Evolutionary conservation across 2,888 invertebrate genomes (phyloP).

Genomic region (Microctonus hyperodae): DNA sequence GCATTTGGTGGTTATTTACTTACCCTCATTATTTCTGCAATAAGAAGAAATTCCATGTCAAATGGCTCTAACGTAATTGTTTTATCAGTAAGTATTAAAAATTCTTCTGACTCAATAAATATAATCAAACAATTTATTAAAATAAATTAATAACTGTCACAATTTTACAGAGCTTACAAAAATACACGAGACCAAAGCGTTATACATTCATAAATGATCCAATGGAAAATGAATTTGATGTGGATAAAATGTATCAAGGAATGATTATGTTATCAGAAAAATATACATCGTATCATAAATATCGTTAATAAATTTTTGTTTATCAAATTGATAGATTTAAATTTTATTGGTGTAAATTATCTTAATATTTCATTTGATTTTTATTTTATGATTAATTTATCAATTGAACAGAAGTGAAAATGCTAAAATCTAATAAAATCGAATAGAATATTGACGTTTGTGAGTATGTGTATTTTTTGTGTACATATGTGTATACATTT

Average conservation of each 20-base stretch:
- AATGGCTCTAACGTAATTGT: slow-evolving; percentile 53
- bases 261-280: slow-evolving; percentile 56
- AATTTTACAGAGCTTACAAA: slow-evolving; percentile 45
- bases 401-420: slow-evolving; percentile 38
- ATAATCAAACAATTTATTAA: slow-evolving; percentile 3
- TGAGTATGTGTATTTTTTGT: neutral
- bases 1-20: slow-evolving; percentile 86
- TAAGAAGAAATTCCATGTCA: slow-evolving; percentile 68
- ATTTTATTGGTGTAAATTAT: neutral
- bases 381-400: slow-evolving; percentile 10
- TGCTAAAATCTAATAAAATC: slow-evolving; percentile 62
- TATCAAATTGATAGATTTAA: slow-evolving; percentile 25
- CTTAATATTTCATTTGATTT: neutral
- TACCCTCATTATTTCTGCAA: slow-evolving; percentile 78
- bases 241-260: slow-evolving; percentile 55
- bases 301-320: slow-evolving; percentile 26
- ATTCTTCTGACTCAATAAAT: neutral
- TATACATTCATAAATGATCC: slow-evolving; percentile 43
- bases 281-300: slow-evolving; percentile 43
- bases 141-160: slow-evolving; percentile 1
- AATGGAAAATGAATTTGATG: slow-evolving; percentile 49
- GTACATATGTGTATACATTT: slow-evolving; percentile 50
- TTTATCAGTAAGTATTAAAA: slow-evolving; percentile 56
- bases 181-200: slow-evolving; percentile 53
- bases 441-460: slow-evolving; percentile 51